Conservation (phyloP, 2,797 vertebrate genomes). For the Tokudaia muenninki region DNA sequence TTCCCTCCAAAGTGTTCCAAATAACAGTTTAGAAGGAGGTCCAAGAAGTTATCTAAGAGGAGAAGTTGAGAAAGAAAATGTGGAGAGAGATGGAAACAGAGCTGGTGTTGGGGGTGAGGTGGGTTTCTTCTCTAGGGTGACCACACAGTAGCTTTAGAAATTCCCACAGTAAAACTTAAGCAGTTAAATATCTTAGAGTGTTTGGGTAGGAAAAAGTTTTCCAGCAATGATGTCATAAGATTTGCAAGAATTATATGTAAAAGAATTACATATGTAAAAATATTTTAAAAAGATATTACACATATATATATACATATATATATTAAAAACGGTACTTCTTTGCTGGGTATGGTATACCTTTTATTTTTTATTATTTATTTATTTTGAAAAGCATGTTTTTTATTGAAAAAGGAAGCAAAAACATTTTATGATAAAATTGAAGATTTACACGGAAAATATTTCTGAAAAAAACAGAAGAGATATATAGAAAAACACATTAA, state of each 20-base stretch:
- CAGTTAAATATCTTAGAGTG: background rate
- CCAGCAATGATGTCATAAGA: constrained; percentile 23
- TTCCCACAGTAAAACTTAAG: constrained; percentile 1
- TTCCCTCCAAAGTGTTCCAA: background rate
- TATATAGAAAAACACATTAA: too few relatives aligned
- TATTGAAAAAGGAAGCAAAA: too few relatives aligned
- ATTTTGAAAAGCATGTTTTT: too few relatives aligned
- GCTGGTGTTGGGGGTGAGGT: fast-evolving
- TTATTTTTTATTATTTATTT: background rate
- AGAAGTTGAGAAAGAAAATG: background rate
- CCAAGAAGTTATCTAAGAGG: background rate
- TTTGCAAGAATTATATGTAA: background rate
- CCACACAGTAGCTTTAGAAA: background rate
- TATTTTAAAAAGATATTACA: too few relatives aligned
- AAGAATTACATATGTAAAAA: background rate
- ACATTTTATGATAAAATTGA: too few relatives aligned
- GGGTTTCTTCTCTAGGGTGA: background rate
- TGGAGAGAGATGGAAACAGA: background rate
- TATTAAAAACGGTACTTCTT: background rate
- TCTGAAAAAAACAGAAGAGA: too few relatives aligned
- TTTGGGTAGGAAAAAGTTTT: constrained; percentile 7
- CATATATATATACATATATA: background rate
- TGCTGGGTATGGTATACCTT: background rate
- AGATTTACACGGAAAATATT: too few relatives aligned
- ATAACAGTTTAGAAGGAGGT: background rate